A percentile compares a stretch with the other conserved stretches of the same genome.
phyloP scores from a whole-genome alignment of 2,113 vertebrate genomes.

The Phaetusa simplex region DNA sequence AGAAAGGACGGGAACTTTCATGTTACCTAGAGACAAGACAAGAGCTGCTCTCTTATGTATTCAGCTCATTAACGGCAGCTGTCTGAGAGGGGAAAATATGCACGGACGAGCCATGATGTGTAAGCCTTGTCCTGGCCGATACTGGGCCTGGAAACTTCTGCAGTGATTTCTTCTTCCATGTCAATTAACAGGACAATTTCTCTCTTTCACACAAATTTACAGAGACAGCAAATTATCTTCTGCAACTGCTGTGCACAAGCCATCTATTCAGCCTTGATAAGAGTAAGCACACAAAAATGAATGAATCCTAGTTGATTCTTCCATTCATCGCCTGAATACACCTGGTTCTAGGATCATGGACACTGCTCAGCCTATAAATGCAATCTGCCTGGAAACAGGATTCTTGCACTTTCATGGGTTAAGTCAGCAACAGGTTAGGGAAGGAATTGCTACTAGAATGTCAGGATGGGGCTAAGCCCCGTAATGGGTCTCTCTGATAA shows the following conservation, averaged over 20 bases:
- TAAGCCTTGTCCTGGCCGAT: neutral
- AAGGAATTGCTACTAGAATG: neutral
- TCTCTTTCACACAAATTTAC: neutral
- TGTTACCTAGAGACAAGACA: neutral
- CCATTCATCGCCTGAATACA: neutral
- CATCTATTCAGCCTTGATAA: neutral
- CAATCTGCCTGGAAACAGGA: neutral
- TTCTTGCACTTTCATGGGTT: neutral
- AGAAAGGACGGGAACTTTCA: neutral
- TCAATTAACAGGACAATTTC: neutral
- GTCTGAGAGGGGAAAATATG: neutral
- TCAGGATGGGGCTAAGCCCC: neutral
- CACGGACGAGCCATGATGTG: fast-evolving
- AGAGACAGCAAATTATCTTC: neutral
- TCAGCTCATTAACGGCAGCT: neutral
- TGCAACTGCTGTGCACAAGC: neutral
- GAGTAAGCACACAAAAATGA: neutral
- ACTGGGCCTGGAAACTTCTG: neutral
- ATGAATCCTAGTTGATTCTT: neutral
- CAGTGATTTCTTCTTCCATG: neutral
- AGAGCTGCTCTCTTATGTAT: neutral
- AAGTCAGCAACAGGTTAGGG: neutral
- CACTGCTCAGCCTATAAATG: neutral
- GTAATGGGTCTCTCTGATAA: neutral
- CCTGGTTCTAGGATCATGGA: neutral